phyloP scores from a whole-genome alignment of 2,888 invertebrate species.

The Chaitophorus viminalis region DNA sequence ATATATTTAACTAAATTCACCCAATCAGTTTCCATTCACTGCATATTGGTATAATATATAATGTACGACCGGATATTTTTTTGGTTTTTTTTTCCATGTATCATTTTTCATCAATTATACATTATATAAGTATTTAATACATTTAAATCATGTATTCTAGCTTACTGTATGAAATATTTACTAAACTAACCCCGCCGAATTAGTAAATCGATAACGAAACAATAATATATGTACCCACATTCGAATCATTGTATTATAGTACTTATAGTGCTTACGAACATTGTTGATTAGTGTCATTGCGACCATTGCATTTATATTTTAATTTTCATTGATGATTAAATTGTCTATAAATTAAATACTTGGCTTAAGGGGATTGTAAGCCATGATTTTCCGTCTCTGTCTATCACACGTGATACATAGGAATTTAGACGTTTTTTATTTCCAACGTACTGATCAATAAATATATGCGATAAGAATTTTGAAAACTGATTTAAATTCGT shows the following conservation, averaged over 20 bases:
- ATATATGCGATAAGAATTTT: no score
- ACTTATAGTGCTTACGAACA: neutral
- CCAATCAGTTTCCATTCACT: conserved; percentile 13
- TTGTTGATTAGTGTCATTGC: neutral
- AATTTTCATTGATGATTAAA: conserved; percentile 11
- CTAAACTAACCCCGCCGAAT: neutral
- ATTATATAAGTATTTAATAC: neutral
- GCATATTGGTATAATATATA: neutral
- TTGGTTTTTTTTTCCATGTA: conserved; percentile 1
- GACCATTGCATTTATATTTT: neutral
- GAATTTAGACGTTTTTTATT: no score
- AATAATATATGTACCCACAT: neutral
- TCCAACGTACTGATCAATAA: no score
- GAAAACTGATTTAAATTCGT: no score
- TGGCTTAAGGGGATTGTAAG: no score
- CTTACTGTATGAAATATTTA: neutral
- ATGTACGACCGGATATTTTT: conserved; percentile 39
- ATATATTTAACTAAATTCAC: neutral
- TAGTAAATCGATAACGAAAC: neutral
- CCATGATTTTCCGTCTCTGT: no score
- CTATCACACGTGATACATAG: no score
- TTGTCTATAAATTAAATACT: neutral
- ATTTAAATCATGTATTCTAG: neutral
- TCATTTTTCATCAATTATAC: neutral
- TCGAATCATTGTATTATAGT: neutral